Base-by-base conservation (phyloP, 2,888 invertebrate genomes). In the Proisotoma minuta region DNA sequence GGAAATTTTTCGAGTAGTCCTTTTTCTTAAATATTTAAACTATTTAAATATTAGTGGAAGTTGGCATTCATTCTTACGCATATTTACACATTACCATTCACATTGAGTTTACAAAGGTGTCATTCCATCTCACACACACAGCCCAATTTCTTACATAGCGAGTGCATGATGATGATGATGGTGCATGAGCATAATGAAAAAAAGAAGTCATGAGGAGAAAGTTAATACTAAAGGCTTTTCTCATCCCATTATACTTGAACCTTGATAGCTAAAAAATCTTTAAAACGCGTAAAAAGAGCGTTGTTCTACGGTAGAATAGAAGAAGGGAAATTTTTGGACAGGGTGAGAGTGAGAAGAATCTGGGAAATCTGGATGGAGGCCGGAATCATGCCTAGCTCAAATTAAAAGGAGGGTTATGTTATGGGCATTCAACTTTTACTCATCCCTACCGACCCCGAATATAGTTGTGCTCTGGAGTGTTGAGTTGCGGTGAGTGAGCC, bases 321-420 rank as follows among this genome's bases (percentile, higher is more conserved):
- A 22, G 26, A 54, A 22, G 22, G 23, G 23, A 54, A 26, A 29
- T 18, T 23, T 20, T 51, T 59, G 28, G 23, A 59, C 23, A 40
- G 15, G 18, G 2, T 28, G 26, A 34, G 20, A 22, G 29, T 53
- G 27, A 15, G n/a, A n/a, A 53, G 22, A 47, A 22, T 43, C 22
- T 34, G 34, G 8, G 34, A 8, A 8, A 8, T 34, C 34, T 8
- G 8, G 34, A 10, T 34, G 8, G 8, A 34, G 8, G 34, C 8
- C 34, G 8, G 34, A 34, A 24, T 49, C 20, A 5, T 22, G 24
- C 23, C 49, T 49, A 49, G 22, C 49, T 49, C 49, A 49, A 49
- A 49, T 49, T 49, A 49, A 49, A 49, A 4, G 12, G 23, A 49
- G 49, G 49, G 49, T 49, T 49, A 49, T 49, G 15, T 34, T 34